phyloP scores from a whole-genome alignment of 2,797 vertebrate species.

The Presbytis comata region DNA sequence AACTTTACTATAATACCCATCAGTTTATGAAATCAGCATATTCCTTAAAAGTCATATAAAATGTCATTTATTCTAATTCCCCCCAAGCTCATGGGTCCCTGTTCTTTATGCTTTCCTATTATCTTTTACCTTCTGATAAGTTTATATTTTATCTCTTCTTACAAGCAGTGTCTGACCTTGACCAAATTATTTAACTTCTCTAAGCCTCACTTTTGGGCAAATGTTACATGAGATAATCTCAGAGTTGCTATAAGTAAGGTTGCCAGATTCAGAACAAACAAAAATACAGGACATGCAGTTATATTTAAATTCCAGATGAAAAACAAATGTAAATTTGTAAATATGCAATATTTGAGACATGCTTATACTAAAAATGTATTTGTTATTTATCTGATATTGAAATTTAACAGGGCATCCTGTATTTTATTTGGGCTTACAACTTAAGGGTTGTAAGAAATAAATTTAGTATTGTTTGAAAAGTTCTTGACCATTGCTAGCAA shows the following conservation, averaged over 20 bases:
- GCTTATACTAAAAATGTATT: neutral
- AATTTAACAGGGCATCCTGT: neutral
- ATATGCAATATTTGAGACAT: neutral
- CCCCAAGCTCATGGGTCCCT: neutral
- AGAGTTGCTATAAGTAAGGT: neutral
- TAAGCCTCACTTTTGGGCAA: neutral
- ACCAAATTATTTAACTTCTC: neutral
- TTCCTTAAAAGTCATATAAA: neutral
- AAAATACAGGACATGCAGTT: neutral
- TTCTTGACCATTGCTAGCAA: neutral
- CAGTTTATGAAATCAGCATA: neutral
- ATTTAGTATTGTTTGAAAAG: neutral
- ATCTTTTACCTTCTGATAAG: neutral
- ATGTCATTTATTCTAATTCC: neutral
- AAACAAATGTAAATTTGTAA: neutral
- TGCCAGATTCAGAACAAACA: neutral
- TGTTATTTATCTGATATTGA: neutral
- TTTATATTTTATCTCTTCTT: neutral
- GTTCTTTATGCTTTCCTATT: neutral
- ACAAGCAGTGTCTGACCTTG: neutral
- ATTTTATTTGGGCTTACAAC: neutral
- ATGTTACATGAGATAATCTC: neutral
- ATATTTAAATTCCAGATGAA: constrained; percentile 13
- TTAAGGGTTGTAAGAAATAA: neutral
- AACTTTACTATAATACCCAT: neutral